Conservation (phyloP, 2,113 vertebrate species). For the Barbus barbus region DNA sequence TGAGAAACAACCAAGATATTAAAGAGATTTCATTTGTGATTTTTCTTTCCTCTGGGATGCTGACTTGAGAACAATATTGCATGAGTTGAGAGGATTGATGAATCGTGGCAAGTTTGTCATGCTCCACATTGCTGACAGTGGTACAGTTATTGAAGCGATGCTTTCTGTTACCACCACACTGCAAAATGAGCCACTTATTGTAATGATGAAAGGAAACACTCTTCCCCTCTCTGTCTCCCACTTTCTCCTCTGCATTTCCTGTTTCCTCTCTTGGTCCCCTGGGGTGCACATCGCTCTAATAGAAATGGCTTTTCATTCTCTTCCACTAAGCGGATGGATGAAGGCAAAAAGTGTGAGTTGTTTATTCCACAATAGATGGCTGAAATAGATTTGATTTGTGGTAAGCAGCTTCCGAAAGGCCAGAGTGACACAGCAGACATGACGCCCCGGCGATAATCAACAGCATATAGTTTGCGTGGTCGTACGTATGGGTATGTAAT, state of each 20-base stretch:
- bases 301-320: constrained; percentile 61
- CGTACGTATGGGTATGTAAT: neutral
- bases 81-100: neutral
- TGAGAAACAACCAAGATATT: neutral
- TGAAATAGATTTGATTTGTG: constrained; percentile 43
- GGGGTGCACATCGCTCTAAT: constrained; percentile 64
- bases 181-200: constrained; percentile 57
- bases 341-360: constrained; percentile 43
- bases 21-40: neutral
- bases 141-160: neutral
- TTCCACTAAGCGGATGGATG: constrained; percentile 54
- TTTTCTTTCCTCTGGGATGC: neutral
- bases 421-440: neutral
- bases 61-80: too few species aligned
- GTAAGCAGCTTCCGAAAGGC: constrained; percentile 20
- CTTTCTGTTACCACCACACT: constrained; percentile 15
- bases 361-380: constrained; percentile 58
- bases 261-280: constrained; percentile 21
- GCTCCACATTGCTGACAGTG: neutral
- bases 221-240: constrained; percentile 50
- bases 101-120: neutral
- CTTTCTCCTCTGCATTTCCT: neutral
- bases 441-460: neutral
- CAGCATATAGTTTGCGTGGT: neutral
- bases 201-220: constrained; percentile 61